Conservation (phyloP, 2,888 invertebrate species). For the Tenthredo scrophulariae region DNA sequence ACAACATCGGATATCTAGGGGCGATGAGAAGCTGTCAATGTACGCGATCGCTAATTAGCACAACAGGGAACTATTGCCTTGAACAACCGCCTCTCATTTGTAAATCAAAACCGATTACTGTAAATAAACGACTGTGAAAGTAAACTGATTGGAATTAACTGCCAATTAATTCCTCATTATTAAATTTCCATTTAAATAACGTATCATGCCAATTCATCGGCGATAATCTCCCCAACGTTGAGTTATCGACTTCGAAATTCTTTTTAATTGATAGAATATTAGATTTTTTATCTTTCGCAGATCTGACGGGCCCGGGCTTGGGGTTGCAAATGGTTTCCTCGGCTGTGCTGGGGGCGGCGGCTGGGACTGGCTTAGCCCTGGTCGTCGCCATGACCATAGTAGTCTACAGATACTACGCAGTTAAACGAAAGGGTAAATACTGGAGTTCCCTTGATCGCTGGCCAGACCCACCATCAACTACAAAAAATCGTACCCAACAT, state of each 20-base stretch:
- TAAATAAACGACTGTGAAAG: not conserved
- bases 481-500: constrained; percentile 54
- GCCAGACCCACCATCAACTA: constrained; percentile 68
- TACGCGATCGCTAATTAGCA: constrained; percentile 19
- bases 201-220: not conserved
- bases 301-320: constrained; percentile 51
- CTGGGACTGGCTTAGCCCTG: constrained; percentile 84
- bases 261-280: not conserved
- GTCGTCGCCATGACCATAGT: constrained; percentile 84
- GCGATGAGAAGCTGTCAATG: not conserved
- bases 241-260: not conserved
- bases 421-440: constrained; percentile 81
- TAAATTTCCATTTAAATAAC: not conserved
- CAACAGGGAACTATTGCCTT: not conserved
- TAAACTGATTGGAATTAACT: not conserved
- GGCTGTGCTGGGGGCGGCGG: constrained; percentile 85
- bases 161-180: not conserved
- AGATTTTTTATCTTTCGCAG: not conserved
- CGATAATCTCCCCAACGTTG: too few relatives aligned
- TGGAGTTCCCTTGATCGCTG: constrained; percentile 82
- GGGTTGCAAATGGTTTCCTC: constrained; percentile 81
- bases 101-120: not conserved
- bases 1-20: not conserved
- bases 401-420: constrained; percentile 84
- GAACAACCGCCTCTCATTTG: not conserved